Evolutionary conservation across 2,113 vertebrate genomes (phyloP), one percentile per base, ranked within the genome.

Genomic region (Dissostichus mawsoni): DNA sequence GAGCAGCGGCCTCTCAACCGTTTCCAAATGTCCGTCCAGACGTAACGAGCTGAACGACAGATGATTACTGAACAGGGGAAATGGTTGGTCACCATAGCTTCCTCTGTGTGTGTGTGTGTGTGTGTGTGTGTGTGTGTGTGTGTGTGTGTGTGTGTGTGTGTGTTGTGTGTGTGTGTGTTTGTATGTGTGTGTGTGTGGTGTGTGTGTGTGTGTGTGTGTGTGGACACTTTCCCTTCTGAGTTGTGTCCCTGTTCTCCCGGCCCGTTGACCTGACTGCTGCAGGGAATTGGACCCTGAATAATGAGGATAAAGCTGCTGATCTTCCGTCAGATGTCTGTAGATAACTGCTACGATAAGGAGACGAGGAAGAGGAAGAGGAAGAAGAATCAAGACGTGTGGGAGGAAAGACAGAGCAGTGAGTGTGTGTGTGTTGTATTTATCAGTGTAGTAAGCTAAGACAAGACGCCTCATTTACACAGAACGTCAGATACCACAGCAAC

Each of bases 11-110:
- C 90, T 83, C 81, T 81, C 90, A 92, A 92, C 69, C 64, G 75
- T 86, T 93, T 91, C 90, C 92, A 93, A 93, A 93, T 93, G 92
- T 91, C 85, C 77, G 87, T 89, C 87, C 89, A 78, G 87, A 81
- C 82, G 85, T 93, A 93, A 93, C 89, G 89, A 90, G 89, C 58
- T 89, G 87, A 89, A 90, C 80, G 82, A 41, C 69, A 48, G 59
- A 67, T 92, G 92, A 93, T 93, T 93, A 82, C 82, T 80, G 76
- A 85, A 87, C 82, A 87, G 83, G 81, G 90, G 88, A 93, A 92
- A 89, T 91, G 85, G 89, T 92, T 88, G 89, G 86, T 91, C 90
- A 92, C 90, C 83, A 86, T 89, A 47, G 82, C 90, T 93, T 88
- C 80, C 88, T 89, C 63, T 72, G 17, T 51, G 17, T 78, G 12